Conservation (phyloP, 2,113 vertebrate species). For the Nothobranchius kuhntae region DNA sequence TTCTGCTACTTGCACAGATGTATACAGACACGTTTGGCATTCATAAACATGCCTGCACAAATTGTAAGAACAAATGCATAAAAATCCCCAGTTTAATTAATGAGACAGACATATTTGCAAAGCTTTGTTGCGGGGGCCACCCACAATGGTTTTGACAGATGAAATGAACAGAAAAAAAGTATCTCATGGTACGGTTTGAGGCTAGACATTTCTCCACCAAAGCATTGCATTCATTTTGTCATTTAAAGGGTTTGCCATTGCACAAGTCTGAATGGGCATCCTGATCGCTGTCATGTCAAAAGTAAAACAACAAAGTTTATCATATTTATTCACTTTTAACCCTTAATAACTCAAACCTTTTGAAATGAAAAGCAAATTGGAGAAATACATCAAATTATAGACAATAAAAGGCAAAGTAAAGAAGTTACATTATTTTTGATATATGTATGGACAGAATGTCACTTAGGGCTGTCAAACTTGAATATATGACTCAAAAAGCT, state of each 20-base stretch:
- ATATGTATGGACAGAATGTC: too few species aligned
- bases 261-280: too few species aligned
- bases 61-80: constrained; percentile 1
- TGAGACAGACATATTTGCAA: neutral
- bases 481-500: too few species aligned
- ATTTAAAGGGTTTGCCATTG: neutral
- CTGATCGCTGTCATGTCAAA: neutral
- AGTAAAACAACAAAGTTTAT: too few species aligned
- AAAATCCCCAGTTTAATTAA: constrained; percentile 32
- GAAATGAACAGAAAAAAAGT: constrained; percentile 14
- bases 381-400: too few species aligned
- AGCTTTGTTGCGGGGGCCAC: constrained; percentile 26
- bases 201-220: constrained; percentile 12
- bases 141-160: constrained; percentile 30
- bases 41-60: constrained; percentile 10
- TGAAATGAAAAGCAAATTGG: too few species aligned
- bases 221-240: neutral
- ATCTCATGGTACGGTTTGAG: constrained; percentile 13
- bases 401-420: too few species aligned
- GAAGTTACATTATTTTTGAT: too few species aligned
- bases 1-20: constrained; percentile 9
- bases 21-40: neutral
- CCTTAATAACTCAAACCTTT: too few species aligned
- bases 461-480: too few species aligned
- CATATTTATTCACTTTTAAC: too few species aligned